Base-by-base conservation (phyloP, 2,113 vertebrate genomes). In the Sakesphorus luctuosus region DNA sequence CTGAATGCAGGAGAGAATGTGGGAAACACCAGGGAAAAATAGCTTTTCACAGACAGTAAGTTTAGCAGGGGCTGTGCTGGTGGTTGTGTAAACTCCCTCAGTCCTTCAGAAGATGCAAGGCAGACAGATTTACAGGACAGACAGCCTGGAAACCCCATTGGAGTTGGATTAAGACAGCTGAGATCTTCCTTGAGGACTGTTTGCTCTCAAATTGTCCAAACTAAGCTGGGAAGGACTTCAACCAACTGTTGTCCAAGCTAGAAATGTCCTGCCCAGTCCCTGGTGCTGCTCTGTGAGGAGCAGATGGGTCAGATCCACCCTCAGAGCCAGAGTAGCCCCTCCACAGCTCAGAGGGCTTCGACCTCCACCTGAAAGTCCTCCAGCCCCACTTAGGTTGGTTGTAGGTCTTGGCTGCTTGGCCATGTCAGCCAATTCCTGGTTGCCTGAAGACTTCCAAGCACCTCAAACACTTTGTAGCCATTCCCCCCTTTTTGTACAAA, bases 331-430 rank as follows among this genome's bases (percentile, higher is more conserved):
- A 33, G 15, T 4, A 47, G 46, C 77, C 66, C 8, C 1, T 25
- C 0, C 43, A 2, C 1, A 6, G 8, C 67, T 44, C 11, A 2
- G 10, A 46, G 36, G 36, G 65, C 33, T 59, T 58, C 52, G 18
- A 67, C 7, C 47, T 31, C 29, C 69, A 18, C 49, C 52, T 71
- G 58, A 7, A 11, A 40, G 7, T 40, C 1, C 11, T 44, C 29
- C 71, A 50, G 44, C 58, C 36, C 56, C n/a, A 9, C 0, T 6
- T 13, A 2, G 53, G 40, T 9, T 29, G 53, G 40, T 10, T 29
- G 50, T 19, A 31, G 40, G 17, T 28, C 38, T 18, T 10, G 6
- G 47, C 16, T 52, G 8, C 36, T 50, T 31, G 53, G 58, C 65
- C 69, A 1, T 6, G 20, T 25, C 63, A 67, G 0, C 10, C 53